Percentiles rank a stretch among this genome's conserved stretches.
phyloP scores from a whole-genome alignment of 2,888 invertebrate genomes.

The Hemistola chrysoprasaria region DNA sequence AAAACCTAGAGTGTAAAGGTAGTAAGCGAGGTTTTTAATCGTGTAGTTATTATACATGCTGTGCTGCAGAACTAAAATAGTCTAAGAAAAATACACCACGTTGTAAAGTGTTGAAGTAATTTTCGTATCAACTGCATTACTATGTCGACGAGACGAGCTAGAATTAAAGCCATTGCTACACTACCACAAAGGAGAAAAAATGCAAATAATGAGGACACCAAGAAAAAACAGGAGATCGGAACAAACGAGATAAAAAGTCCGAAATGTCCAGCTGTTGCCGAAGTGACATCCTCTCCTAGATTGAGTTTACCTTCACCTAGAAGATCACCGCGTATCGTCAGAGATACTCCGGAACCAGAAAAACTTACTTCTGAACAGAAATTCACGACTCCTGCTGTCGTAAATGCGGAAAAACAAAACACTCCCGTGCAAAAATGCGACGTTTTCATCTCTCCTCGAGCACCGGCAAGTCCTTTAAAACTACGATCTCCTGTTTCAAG shows the following conservation, averaged over 20 bases:
- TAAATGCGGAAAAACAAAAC: constrained; percentile 34
- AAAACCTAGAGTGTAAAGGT: too few relatives aligned
- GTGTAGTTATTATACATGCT: too few relatives aligned
- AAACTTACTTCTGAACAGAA: constrained; percentile 22
- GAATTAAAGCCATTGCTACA: constrained; percentile 88
- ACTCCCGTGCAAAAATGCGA: constrained; percentile 25
- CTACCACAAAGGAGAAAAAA: constrained; percentile 81
- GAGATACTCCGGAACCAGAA: constrained; percentile 25
- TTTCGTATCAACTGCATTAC: background rate
- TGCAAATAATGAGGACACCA: constrained; percentile 45
- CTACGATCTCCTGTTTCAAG: constrained; percentile 37
- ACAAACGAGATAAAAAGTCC: constrained; percentile 47
- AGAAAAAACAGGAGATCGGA: constrained; percentile 34
- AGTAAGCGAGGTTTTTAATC: too few relatives aligned
- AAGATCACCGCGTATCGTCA: constrained; percentile 27
- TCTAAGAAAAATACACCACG: constrained; percentile 10
- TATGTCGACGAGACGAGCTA: constrained; percentile 86
- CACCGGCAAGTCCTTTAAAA: constrained; percentile 38
- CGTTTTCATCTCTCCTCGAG: constrained; percentile 51
- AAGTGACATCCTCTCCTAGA: constrained; percentile 27
- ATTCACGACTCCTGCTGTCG: constrained; percentile 24
- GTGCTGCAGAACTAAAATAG: too few relatives aligned
- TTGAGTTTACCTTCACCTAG: constrained; percentile 24
- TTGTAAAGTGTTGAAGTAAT: constrained; percentile 1
- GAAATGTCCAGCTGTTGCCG: constrained; percentile 35